Evolutionary conservation across 2,113 vertebrate species (phyloP).

Genomic region (Mastomys coucha): DNA sequence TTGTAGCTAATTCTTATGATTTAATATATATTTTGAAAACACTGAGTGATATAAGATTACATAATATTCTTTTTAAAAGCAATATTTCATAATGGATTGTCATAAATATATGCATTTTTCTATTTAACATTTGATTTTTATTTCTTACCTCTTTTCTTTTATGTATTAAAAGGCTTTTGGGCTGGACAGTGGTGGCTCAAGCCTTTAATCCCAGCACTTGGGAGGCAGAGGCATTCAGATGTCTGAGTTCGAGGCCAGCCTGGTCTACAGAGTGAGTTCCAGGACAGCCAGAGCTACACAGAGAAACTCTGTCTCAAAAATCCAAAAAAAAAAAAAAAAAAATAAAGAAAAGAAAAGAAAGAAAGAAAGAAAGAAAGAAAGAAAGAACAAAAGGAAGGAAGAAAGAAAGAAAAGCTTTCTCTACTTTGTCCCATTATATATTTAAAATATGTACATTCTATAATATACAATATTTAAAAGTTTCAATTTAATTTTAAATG

Average conservation of each 20-base stretch:
- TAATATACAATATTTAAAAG: neutral
- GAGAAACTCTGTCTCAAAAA: no score
- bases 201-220: no score
- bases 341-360: no score
- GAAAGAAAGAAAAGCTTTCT: no score
- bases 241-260: no score
- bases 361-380: no score
- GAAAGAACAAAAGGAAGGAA: no score
- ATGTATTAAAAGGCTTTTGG: neutral
- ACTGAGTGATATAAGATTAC: conserved; percentile 45
- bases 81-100: conserved; percentile 13
- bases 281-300: no score
- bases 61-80: conserved; percentile 25
- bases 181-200: no score
- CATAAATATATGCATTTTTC: neutral
- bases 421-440: neutral
- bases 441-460: neutral
- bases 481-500: neutral
- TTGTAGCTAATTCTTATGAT: neutral
- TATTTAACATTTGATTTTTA: neutral
- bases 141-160: conserved; percentile 46
- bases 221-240: no score
- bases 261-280: no score
- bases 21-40: conserved; percentile 27
- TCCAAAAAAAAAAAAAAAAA: no score